Evolutionary conservation across 2,113 vertebrate genomes (phyloP).

Genomic region (Pionites leucogaster): DNA sequence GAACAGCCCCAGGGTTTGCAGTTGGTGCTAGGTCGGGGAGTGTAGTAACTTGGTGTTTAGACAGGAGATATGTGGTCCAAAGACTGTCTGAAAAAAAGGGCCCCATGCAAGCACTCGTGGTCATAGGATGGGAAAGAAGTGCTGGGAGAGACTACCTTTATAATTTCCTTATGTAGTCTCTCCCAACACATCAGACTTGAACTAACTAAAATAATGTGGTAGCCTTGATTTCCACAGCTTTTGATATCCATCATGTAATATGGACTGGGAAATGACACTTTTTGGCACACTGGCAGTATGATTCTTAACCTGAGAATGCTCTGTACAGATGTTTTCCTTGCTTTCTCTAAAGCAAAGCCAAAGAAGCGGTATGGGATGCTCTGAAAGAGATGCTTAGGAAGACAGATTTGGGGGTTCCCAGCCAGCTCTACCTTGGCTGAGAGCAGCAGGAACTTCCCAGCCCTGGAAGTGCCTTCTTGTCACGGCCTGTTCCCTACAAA

Average conservation of each 20-base stretch:
- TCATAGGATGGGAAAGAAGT: background rate
- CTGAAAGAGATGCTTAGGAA: background rate
- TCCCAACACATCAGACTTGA: background rate
- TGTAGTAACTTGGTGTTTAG: background rate
- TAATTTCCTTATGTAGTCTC: background rate
- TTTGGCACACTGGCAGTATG: background rate
- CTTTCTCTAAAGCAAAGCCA: slow-evolving; percentile 43
- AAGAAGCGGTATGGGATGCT: background rate
- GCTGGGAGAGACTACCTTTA: background rate
- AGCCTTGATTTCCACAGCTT: background rate
- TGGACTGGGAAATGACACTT: background rate
- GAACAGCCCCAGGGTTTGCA: background rate
- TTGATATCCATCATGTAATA: background rate
- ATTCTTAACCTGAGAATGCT: background rate
- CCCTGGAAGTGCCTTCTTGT: slow-evolving; percentile 13
- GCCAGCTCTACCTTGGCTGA: slow-evolving; percentile 19
- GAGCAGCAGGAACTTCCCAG: slow-evolving; percentile 16
- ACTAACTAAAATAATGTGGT: background rate
- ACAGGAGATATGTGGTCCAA: background rate
- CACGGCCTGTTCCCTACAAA: slow-evolving; percentile 1
- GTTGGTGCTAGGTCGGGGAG: background rate
- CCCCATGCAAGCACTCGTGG: background rate
- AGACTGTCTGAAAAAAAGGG: background rate
- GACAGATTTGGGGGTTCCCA: slow-evolving; percentile 51
- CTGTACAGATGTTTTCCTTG: slow-evolving; percentile 3